These are phyloP conservation scores for Mus caroli DNA, from an alignment of 2,797 vertebrate species.

Conservation along the genomic window DNA sequence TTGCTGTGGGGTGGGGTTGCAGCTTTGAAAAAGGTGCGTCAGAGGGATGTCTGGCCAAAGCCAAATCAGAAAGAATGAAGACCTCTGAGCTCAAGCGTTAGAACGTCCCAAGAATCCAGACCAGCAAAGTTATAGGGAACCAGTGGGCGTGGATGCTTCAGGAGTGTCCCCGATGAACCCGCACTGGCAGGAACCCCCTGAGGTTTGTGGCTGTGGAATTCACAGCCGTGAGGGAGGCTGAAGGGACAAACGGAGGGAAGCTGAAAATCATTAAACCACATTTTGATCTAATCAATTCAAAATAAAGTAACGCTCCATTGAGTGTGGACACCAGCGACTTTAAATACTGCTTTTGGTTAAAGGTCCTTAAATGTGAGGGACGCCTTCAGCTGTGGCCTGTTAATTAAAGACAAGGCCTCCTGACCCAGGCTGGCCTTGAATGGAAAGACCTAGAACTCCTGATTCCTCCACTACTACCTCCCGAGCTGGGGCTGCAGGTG, in stretches of 20 bases:
- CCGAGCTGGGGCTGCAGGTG: background rate
- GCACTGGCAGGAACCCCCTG: background rate
- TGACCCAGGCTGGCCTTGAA: background rate
- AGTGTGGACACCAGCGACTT: background rate
- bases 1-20: background rate
- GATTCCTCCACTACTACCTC: background rate
- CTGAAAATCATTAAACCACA: background rate
- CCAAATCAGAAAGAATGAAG: background rate
- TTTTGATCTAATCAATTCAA: constrained; percentile 51
- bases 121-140: background rate
- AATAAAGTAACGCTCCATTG: background rate
- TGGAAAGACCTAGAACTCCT: background rate
- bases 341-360: constrained; percentile 49
- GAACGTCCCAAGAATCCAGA: background rate
- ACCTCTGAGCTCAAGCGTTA: background rate
- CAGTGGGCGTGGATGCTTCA: accelerated
- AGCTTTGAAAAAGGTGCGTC: background rate
- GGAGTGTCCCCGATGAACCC: background rate
- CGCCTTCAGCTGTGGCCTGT: background rate
- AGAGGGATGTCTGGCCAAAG: background rate
- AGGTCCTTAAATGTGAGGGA: background rate
- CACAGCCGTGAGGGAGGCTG: background rate
- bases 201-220: background rate
- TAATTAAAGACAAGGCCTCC: background rate
- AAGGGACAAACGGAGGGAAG: background rate